Base-by-base conservation (phyloP, 2,797 vertebrate genomes). In the Lutjanus campechanus region DNA sequence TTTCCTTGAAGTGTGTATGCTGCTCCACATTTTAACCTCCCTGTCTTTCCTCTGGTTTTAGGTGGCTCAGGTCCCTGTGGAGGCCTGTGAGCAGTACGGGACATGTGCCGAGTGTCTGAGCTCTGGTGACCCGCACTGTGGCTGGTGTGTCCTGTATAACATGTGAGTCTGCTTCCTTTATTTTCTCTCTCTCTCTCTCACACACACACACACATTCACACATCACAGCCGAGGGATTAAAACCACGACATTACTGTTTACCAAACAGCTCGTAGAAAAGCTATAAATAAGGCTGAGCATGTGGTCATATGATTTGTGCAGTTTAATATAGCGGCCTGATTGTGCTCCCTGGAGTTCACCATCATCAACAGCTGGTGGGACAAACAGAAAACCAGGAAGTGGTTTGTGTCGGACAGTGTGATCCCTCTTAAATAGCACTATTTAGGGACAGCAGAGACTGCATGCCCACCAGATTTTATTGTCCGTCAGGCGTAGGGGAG, bases 71-170 rank as follows among this genome's bases (percentile, higher is more conserved):
- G 95, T 99, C 50, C 97, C 97, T 0, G 97, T 99, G 91, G 97
- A 98, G 81, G 95, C 96, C 13, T 99, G 98, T 5, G 97, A 97
- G 83, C 98, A 99, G 93, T 97, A 98, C 67, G 89, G 91, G 0
- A 97, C 96, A 6, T 99, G 98, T 60, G 94, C 94, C 4, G 96
- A 98, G 88, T 99, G 98, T 88, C 95, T 99, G 89, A 97, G 96
- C 87, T 97, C 97, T 0, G 97, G 96, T 41, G 98, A 99, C 79
- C 98, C 98, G 7, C 98, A 99, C 92, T 99, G 98, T 6, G 98
- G 98, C 90, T 99, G 98, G 98, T 99, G 98, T 85, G 95, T 97
- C 53, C 96, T 99, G 46, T 95, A 97, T 81, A 97, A 97, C 96
- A 97, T 94, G 98, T 99, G 91, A 98, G 97, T 97, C 66, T 58